Evolutionary conservation across 2,113 vertebrate genomes (phyloP).

Genomic region (Siniperca knerii): DNA sequence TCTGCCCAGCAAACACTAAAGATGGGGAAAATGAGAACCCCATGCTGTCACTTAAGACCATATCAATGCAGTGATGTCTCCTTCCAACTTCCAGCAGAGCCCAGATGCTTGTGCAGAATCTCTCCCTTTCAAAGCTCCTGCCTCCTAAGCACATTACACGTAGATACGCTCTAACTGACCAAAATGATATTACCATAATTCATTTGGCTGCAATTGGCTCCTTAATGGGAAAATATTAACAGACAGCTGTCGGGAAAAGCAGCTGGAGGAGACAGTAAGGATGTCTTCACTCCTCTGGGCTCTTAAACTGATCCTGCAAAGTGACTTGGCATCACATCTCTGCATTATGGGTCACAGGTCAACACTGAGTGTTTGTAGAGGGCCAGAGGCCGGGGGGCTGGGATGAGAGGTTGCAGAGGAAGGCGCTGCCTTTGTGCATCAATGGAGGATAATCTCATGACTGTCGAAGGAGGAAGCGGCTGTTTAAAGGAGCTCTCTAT

Average conservation of each 20-base stretch:
- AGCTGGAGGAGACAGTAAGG: constrained; percentile 30
- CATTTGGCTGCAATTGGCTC: constrained; percentile 59
- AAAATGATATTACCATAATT: constrained; percentile 73
- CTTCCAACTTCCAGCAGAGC: constrained; percentile 29
- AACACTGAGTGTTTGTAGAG: constrained; percentile 71
- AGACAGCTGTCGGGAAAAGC: constrained; percentile 36
- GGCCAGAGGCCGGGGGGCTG: constrained; percentile 53
- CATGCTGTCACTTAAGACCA: constrained; percentile 63
- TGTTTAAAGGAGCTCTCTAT: constrained; percentile 82
- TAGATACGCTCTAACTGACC: constrained; percentile 60
- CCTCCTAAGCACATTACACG: constrained; percentile 62
- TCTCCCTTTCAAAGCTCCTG: constrained; percentile 59
- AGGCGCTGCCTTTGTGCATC: constrained; percentile 76
- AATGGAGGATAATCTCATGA: constrained; percentile 83
- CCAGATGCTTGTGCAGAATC: constrained; percentile 57
- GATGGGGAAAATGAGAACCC: constrained; percentile 65
- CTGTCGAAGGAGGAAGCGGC: constrained; percentile 78
- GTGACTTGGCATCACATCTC: constrained; percentile 69
- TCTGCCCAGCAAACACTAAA: constrained; percentile 29
- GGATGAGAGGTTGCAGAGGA: constrained; percentile 64
- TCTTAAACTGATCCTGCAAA: constrained; percentile 49
- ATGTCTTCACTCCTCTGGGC: constrained; percentile 52
- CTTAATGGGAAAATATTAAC: constrained; percentile 51
- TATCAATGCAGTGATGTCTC: constrained; percentile 38
- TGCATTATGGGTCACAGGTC: constrained; percentile 78